Evolutionary conservation across 2,113 vertebrate species (phyloP).

Genomic region (Psittacula cyanocephala): DNA sequence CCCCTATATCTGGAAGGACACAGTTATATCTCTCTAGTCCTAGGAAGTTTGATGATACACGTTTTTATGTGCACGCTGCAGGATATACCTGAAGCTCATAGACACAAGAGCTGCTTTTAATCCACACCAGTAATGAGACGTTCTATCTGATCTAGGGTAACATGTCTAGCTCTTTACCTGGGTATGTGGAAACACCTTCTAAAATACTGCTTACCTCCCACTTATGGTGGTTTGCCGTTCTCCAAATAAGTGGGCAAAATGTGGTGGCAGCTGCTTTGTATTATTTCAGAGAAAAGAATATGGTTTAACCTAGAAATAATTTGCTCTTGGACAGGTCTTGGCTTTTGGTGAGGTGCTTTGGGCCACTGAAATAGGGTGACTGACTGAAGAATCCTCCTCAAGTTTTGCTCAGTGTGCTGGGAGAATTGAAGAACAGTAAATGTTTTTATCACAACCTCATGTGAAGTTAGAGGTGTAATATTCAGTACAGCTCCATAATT

Average conservation of each 20-base stretch:
- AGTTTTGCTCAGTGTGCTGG: neutral
- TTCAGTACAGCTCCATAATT: neutral
- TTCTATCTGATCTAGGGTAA: neutral
- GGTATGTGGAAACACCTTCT: neutral
- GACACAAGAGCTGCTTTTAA: neutral
- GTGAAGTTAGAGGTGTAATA: neutral
- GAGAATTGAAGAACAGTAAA: neutral
- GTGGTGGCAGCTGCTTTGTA: neutral
- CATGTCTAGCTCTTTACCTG: neutral
- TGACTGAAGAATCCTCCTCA: neutral
- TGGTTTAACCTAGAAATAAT: neutral
- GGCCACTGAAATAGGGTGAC: neutral
- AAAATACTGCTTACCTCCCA: neutral
- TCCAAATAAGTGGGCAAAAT: neutral
- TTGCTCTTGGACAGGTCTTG: neutral
- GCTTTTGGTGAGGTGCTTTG: neutral
- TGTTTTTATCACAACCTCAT: neutral
- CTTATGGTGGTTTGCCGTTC: neutral
- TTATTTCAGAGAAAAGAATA: neutral
- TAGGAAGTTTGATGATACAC: neutral
- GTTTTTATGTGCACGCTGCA: neutral
- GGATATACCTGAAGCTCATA: neutral
- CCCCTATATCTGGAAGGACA: neutral
- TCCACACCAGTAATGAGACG: neutral
- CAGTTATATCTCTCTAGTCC: neutral